A percentile compares a stretch with the other conserved stretches of the same genome.
Evolutionary conservation across 2,113 vertebrate genomes (phyloP).

Genomic region (Chitala chitala): DNA sequence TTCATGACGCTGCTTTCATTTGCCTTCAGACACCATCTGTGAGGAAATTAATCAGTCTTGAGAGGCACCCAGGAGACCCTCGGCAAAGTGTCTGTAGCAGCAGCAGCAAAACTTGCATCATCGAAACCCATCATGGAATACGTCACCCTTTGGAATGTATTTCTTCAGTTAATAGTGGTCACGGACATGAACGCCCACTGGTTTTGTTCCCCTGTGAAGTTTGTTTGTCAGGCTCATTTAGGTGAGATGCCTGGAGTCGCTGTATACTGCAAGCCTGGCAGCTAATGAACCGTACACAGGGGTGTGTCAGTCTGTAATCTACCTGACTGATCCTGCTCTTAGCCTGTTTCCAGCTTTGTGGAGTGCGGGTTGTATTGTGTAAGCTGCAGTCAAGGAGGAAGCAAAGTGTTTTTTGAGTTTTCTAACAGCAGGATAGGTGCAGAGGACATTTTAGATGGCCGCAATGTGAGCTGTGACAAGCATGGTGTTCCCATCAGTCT

Average conservation of each 20-base stretch:
- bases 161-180: neutral
- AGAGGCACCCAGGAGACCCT: neutral
- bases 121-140: neutral
- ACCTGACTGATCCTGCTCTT: neutral
- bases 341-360: neutral
- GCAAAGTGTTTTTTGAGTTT: neutral
- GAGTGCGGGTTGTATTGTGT: neutral
- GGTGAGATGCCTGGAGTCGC: neutral
- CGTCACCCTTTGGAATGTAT: neutral
- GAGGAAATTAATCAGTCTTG: too few relatives aligned
- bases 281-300: neutral
- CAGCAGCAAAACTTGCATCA: neutral
- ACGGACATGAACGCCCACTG: neutral
- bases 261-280: neutral
- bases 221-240: slow-evolving; percentile 12
- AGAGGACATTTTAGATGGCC: neutral
- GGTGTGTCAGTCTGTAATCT: neutral
- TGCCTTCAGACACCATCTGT: too few relatives aligned
- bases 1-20: too few relatives aligned
- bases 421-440: neutral
- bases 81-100: neutral
- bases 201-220: too few relatives aligned
- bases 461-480: neutral
- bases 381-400: neutral
- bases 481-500: too few relatives aligned